Base-by-base conservation (phyloP, 2,888 invertebrate genomes). In the Volucella inanis region DNA sequence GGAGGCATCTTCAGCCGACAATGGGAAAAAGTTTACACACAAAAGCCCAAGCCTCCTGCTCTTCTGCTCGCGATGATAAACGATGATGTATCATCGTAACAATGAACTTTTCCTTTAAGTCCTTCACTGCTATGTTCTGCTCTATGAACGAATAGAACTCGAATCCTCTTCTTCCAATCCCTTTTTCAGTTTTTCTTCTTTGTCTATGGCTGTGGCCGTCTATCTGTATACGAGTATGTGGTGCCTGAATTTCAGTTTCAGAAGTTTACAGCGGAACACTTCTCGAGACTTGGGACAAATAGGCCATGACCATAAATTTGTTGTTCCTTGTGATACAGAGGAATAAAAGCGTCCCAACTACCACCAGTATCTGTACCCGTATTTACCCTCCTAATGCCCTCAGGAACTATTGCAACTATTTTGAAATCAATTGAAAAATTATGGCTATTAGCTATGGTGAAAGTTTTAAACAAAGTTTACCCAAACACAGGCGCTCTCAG, bases 371-470 rank as follows among this genome's bases (percentile, higher is more conserved):
- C 3, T 8, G 8, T 15, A 3, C 18, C 18, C 18, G 18, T 22
- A 22, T 22, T 22, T 3, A 22, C 18, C 18, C 47, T 39, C 15
- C 8, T 45, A 31, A 4, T 31, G 31, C 4, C 15, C 22, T 9
- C 31, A 67, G 55, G 47, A 76, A 81, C 31, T 31, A 81, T 81
- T 79, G 79, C 84, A 84, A 84, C 84, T 84, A 79, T 84, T 84
- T 75, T 43, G 43, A 79, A 84, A 84, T 84, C 84, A 84, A 84
- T 84, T 84, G 75, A 84, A 84, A 79, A 84, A 84, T 79, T 79
- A 84, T 75, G 79, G 62, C 78, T 74, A 81, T 81, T 81, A 81
- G 74, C 67, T 54, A 52, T 78, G 77, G 74, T 52, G 79, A 78
- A 79, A 84, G 75, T 84, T 84, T 68, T 11, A 54, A 64, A 61